Base-by-base conservation (phyloP, 2,888 invertebrate species). In the Lapara coniferarum region DNA sequence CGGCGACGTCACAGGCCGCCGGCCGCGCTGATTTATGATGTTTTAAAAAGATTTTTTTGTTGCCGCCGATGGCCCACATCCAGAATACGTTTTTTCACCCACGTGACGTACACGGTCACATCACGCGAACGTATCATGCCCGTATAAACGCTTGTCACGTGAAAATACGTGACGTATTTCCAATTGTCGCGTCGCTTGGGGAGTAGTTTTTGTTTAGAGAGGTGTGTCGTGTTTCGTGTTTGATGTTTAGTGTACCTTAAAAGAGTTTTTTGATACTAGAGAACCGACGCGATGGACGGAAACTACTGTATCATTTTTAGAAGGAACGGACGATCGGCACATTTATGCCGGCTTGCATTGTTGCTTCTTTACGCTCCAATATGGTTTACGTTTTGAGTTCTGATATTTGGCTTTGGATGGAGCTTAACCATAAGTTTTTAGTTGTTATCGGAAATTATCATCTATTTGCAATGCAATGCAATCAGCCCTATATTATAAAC, bases 21-120 rank as follows among this genome's bases (percentile, higher is more conserved):
- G 72, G 78, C 76, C 73, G 68, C 66, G 72, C 69, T 82, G 84
- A 85, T 83, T 83, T 84, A 84, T 82, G 79, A 77, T 81, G 80
- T 83, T 86, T 83, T 80, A 81, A 84, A 84, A 83, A 81, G 73
- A 75, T 80, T 79, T 78, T 70, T 72, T 71, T 69, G 68, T 59
- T 69, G 73, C 73, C 78, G 74, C 71, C 71, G 74, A 74, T 84
- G 85, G 83, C 83, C 75, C 73, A 66, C 72, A 74, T 85, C 88
- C 88, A 86, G 83, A 73, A 72, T 72, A 75, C 74, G 78, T 76
- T 77, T 77, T 73, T 72, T 52, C 52, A 56, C 51, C 37, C 73
- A 71, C 69, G 70, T 68, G 53, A 66, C 53, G 25, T 73, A 70
- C 78, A 77, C 74, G 76, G 73, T 68, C 66, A 44, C 71, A 77